Evolutionary conservation across 2,888 invertebrate genomes (phyloP).

Genomic region (Diaphora mendica): DNA sequence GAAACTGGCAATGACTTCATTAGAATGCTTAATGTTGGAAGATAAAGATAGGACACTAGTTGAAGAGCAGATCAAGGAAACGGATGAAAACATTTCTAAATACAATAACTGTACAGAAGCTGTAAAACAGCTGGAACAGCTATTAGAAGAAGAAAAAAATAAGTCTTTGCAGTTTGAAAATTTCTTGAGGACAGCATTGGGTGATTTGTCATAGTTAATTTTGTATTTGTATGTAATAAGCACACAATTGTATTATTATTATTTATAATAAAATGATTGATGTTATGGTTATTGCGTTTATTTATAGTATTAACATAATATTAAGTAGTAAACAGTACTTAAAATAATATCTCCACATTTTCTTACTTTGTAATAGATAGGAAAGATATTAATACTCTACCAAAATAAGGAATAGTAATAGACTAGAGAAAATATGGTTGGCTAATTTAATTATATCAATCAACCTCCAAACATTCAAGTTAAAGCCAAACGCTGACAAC

Average conservation of each 20-base stretch:
- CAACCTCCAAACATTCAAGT: too few species aligned
- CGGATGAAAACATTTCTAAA: constrained; percentile 69
- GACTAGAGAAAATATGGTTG: too few species aligned
- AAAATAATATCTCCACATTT: background rate
- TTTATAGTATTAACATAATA: background rate
- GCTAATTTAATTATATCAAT: too few species aligned
- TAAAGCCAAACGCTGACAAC: too few species aligned
- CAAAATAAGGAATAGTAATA: too few species aligned
- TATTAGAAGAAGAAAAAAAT: constrained; percentile 77
- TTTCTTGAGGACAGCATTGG: constrained; percentile 75
- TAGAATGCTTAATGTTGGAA: constrained; percentile 76
- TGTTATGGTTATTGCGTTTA: constrained; percentile 24
- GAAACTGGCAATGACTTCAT: constrained; percentile 72
- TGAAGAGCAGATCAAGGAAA: constrained; percentile 69
- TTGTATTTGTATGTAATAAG: constrained; percentile 45
- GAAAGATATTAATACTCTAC: too few species aligned
- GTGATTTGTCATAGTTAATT: constrained; percentile 32
- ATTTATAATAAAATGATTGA: constrained; percentile 46
- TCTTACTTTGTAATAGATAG: too few species aligned
- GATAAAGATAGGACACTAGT: constrained; percentile 75
- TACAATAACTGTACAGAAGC: constrained; percentile 70
- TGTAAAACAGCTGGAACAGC: constrained; percentile 79
- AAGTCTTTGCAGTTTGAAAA: constrained; percentile 82
- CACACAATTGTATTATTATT: constrained; percentile 42
- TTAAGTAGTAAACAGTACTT: background rate